Conservation (phyloP, 2,797 vertebrate species). For the Tenualosa thibaudeaui region DNA sequence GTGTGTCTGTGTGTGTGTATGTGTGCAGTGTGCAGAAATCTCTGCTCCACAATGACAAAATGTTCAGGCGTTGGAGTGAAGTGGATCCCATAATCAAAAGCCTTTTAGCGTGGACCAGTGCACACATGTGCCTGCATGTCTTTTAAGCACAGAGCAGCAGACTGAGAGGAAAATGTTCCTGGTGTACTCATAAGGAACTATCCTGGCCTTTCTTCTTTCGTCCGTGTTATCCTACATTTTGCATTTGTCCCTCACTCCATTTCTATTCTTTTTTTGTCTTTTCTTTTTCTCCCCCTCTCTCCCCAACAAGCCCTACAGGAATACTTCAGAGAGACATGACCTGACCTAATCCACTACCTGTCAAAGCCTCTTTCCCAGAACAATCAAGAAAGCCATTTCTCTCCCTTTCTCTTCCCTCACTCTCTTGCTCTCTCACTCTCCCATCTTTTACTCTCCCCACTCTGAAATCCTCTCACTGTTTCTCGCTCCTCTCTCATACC, state of each 20-base stretch:
- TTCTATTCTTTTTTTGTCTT: neutral
- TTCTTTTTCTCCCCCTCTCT: neutral
- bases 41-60: neutral
- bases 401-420: constrained; percentile 50
- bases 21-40: neutral
- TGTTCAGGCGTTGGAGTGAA: neutral
- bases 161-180: neutral
- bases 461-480: neutral
- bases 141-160: neutral
- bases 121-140: neutral
- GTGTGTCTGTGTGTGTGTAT: neutral
- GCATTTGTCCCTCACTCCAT: neutral
- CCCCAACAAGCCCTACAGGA: constrained; percentile 5
- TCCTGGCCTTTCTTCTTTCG: neutral
- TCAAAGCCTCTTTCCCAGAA: constrained; percentile 14
- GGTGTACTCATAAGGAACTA: neutral
- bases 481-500: neutral
- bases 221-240: neutral
- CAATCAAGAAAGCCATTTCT: constrained; percentile 23
- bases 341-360: constrained; percentile 9
- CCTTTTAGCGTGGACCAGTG: neutral
- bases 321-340: neutral
- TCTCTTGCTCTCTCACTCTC: constrained; percentile 31
- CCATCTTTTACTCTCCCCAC: neutral
- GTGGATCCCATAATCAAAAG: neutral